These are phyloP conservation scores for Cephalotes varians DNA, from an alignment of 2,888 invertebrate species.

Conservation along the genomic window DNA sequence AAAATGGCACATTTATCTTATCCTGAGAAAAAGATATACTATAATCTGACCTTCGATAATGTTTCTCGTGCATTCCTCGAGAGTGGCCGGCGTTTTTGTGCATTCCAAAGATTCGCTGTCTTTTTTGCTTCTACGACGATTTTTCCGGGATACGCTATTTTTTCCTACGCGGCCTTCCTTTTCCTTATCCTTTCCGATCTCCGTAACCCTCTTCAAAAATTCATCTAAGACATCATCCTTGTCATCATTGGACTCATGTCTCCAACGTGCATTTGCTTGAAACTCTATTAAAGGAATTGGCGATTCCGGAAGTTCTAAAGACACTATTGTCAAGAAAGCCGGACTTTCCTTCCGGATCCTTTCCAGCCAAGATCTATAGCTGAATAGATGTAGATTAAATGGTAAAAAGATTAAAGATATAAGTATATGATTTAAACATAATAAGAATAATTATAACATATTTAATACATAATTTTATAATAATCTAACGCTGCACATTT, in stretches of 20 bases:
- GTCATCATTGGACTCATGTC: slow-evolving; percentile 64
- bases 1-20: not conserved
- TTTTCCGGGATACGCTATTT: slow-evolving; percentile 62
- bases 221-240: slow-evolving; percentile 78
- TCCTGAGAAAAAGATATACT: not conserved
- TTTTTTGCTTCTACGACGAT: slow-evolving; percentile 59
- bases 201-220: slow-evolving; percentile 76
- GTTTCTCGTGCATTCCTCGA: slow-evolving; percentile 78
- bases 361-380: slow-evolving; percentile 81
- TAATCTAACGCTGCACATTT: not conserved
- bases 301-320: slow-evolving; percentile 81
- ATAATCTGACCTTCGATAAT: slow-evolving; percentile 76
- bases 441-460: not conserved
- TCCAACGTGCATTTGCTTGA: slow-evolving; percentile 76
- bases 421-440: not conserved
- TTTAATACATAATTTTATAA: not conserved
- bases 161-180: slow-evolving; percentile 59
- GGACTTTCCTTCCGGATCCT: slow-evolving; percentile 78
- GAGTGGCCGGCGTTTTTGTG: slow-evolving; percentile 72
- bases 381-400: slow-evolving; percentile 38
- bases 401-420: not conserved
- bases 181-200: slow-evolving; percentile 64
- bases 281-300: slow-evolving; percentile 82
- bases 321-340: slow-evolving; percentile 82
- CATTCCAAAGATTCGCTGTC: slow-evolving; percentile 71